These are phyloP conservation scores for Dunckerocampus dactyliophorus DNA, from an alignment of 2,113 vertebrate species.

Conservation along the genomic window DNA sequence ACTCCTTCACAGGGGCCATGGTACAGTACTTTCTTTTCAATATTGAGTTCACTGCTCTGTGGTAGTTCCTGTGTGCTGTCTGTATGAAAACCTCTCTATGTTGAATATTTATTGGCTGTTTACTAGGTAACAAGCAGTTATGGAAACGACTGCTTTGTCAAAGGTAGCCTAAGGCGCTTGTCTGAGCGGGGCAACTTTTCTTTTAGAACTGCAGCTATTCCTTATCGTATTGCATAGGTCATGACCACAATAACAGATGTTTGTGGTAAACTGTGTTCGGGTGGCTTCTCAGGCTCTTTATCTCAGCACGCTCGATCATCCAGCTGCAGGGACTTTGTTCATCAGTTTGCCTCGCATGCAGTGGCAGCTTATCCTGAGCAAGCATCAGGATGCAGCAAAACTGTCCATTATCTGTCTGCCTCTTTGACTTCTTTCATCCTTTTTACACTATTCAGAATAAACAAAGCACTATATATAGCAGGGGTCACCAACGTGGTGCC, in stretches of 20 bases:
- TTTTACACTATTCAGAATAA: slow-evolving; percentile 20
- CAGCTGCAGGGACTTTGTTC: slow-evolving; percentile 18
- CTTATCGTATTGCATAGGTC: slow-evolving; percentile 6
- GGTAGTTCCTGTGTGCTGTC: slow-evolving; percentile 6
- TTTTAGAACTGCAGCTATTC: slow-evolving; percentile 24
- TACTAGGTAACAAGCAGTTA: slow-evolving; percentile 38
- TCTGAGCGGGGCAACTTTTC: slow-evolving; percentile 22
- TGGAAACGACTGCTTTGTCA: slow-evolving; percentile 29
- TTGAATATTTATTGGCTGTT: slow-evolving; percentile 41
- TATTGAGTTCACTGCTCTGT: slow-evolving; percentile 5
- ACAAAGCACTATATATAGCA: slow-evolving; percentile 25
- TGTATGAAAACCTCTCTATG: slow-evolving; percentile 55
- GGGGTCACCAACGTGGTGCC: too few species aligned
- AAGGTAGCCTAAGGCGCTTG: slow-evolving; percentile 35
- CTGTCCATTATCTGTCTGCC: slow-evolving; percentile 17
- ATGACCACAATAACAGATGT: slow-evolving; percentile 1
- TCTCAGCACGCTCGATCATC: slow-evolving; percentile 26
- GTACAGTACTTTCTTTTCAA: slow-evolving; percentile 47
- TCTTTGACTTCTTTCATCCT: slow-evolving; percentile 30
- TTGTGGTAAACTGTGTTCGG: neutral
- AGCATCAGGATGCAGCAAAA: slow-evolving; percentile 21
- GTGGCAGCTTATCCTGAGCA: slow-evolving; percentile 28
- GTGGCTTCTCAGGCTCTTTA: neutral
- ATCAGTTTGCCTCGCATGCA: slow-evolving; percentile 25
- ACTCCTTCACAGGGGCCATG: slow-evolving; percentile 72